Percentiles rank a stretch among this genome's conserved stretches.
Evolutionary conservation across 1,140 invertebrate genomes (phyloP).

Genomic region (Drosophila eugracilis): DNA sequence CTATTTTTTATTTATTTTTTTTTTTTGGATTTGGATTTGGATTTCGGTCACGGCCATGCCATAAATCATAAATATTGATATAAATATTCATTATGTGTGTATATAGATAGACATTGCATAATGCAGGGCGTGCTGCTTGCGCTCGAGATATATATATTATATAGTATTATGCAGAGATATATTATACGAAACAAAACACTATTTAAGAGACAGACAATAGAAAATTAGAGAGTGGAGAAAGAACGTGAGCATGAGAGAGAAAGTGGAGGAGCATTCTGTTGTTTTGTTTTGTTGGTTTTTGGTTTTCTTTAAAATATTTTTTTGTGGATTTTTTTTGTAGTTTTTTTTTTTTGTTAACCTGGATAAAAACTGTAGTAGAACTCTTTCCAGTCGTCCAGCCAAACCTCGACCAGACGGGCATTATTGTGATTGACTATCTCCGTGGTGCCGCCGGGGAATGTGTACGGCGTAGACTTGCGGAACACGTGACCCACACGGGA

Average conservation of each 20-base stretch:
- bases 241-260: slow-evolving; percentile 51
- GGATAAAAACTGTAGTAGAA: slow-evolving; percentile 99
- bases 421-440: slow-evolving; percentile 99
- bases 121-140: slow-evolving; percentile 71
- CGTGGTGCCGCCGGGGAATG: slow-evolving; percentile 99
- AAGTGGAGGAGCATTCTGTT: slow-evolving; percentile 58
- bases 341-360: slow-evolving; percentile 87
- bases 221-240: slow-evolving; percentile 48
- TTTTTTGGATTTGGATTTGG: slow-evolving; percentile 25
- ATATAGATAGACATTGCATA: slow-evolving; percentile 69
- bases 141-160: slow-evolving; percentile 41
- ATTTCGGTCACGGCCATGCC: slow-evolving; percentile 70
- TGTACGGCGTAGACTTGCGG: slow-evolving; percentile 99
- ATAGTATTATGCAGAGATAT: slow-evolving; percentile 42
- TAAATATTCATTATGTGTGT: slow-evolving; percentile 36
- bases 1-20: slow-evolving; percentile 15
- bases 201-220: slow-evolving; percentile 58
- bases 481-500: slow-evolving; percentile 98
- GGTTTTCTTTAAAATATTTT: too few relatives aligned
- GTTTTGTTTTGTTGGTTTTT: slow-evolving; percentile 30
- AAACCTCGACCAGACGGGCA: slow-evolving; percentile 97
- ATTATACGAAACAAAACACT: slow-evolving; percentile 64
- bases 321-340: slow-evolving; percentile 22
- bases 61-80: slow-evolving; percentile 68
- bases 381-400: slow-evolving; percentile 99